These are phyloP conservation scores for Ctenicera cuprea DNA, from an alignment of 2,888 invertebrate genomes.

Conservation along the genomic window DNA sequence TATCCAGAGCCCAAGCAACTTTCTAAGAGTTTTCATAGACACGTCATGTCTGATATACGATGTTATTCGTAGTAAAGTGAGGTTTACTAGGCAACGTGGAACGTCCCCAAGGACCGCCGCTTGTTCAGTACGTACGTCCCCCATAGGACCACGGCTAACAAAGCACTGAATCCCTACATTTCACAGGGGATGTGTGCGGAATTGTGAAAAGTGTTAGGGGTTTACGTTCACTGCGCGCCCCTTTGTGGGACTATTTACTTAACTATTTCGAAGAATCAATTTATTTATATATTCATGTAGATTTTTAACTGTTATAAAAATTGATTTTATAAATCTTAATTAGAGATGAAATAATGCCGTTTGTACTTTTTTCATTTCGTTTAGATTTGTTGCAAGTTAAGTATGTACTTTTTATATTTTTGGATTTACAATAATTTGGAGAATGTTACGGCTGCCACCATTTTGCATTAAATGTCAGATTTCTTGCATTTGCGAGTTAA, in stretches of 20 bases:
- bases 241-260: slow-evolving; percentile 1
- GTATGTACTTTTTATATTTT: too few species aligned
- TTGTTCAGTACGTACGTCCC: slow-evolving; percentile 32
- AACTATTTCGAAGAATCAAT: neutral
- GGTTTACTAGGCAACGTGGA: slow-evolving; percentile 26
- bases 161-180: slow-evolving; percentile 37
- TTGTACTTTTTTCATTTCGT: too few species aligned
- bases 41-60: slow-evolving; percentile 24
- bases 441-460: too few species aligned
- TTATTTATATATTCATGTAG: too few species aligned
- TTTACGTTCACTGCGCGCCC: neutral
- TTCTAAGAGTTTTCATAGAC: slow-evolving; percentile 8
- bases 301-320: too few species aligned
- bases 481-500: too few species aligned
- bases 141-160: slow-evolving; percentile 27
- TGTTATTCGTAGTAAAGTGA: slow-evolving; percentile 28
- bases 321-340: too few species aligned
- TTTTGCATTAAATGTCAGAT: too few species aligned
- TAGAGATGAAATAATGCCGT: too few species aligned
- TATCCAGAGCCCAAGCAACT: neutral
- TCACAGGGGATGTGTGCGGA: slow-evolving; percentile 32
- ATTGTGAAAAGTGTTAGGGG: slow-evolving; percentile 29
- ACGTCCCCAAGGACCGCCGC: slow-evolving; percentile 20
- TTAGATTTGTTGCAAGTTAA: too few species aligned
- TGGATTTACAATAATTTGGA: too few species aligned